These are phyloP conservation scores for Romanogobio albipinnatus DNA, from an alignment of 2,113 vertebrate genomes.

Conservation along the genomic window DNA sequence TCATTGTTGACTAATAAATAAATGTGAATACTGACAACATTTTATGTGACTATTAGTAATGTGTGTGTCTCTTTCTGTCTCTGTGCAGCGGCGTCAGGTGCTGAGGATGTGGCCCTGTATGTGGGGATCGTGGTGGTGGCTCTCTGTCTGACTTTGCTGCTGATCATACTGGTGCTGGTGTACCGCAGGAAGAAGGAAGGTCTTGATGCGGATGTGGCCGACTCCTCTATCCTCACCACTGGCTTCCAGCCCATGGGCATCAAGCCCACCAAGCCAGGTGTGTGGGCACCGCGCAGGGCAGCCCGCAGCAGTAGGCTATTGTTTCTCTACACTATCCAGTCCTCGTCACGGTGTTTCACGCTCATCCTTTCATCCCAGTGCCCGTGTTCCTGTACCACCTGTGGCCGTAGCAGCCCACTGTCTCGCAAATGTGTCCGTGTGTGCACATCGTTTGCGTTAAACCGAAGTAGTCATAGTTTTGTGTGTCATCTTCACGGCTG, in stretches of 20 bases:
- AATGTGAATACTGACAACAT: background rate
- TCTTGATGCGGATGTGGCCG: constrained; percentile 91
- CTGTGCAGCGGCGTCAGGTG: constrained; percentile 78
- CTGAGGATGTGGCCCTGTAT: constrained; percentile 92
- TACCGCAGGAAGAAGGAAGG: constrained; percentile 94
- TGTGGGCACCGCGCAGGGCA: constrained; percentile 74
- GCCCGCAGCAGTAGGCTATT: constrained; percentile 79
- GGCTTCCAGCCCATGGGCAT: constrained; percentile 99
- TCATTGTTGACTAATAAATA: background rate
- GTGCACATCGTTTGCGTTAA: constrained; percentile 43
- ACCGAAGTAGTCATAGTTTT: background rate
- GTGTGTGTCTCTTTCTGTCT: background rate
- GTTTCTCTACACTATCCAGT: constrained; percentile 68
- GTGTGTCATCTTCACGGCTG: background rate
- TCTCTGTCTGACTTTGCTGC: constrained; percentile 89
- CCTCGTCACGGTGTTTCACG: constrained; percentile 32
- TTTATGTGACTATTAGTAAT: background rate
- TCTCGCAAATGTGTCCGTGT: constrained; percentile 53
- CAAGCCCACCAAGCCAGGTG: constrained; percentile 98
- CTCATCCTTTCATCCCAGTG: constrained; percentile 9
- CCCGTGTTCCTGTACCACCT: constrained; percentile 24
- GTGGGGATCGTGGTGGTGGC: constrained; percentile 93
- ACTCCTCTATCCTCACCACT: constrained; percentile 97
- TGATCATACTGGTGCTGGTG: constrained; percentile 89
- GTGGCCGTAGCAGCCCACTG: background rate